A percentile compares a stretch with the other conserved stretches of the same genome.
Conservation (phyloP, 2,113 vertebrate species). For the Myanophis thanlyinensis region DNA sequence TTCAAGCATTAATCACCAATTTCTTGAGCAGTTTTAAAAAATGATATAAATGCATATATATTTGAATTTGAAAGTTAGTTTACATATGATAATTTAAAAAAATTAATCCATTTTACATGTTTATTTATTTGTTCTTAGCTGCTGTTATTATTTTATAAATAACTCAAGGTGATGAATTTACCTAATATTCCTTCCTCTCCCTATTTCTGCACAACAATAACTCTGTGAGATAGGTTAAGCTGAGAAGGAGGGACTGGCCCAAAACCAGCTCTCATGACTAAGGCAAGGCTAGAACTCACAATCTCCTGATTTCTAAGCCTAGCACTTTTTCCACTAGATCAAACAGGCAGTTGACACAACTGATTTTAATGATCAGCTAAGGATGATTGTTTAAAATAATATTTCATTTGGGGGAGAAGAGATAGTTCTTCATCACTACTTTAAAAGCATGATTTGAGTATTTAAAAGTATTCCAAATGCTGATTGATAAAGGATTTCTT, state of each 20-base stretch:
- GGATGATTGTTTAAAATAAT: neutral
- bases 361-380: constrained; percentile 29
- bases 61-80: constrained; percentile 23
- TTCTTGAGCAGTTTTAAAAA: constrained; percentile 26
- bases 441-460: constrained; percentile 23
- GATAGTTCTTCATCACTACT: constrained; percentile 39
- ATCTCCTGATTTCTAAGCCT: neutral
- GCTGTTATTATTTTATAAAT: neutral
- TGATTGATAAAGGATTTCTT: constrained; percentile 31
- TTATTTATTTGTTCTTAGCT: neutral
- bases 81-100: constrained; percentile 40
- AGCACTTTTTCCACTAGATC: neutral
- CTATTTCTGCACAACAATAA: neutral
- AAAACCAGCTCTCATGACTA: neutral
- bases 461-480: constrained; percentile 31
- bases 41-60: neutral
- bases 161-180: neutral
- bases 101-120: constrained; percentile 43
- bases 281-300: neutral
- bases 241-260: neutral
- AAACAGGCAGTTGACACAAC: constrained; percentile 32
- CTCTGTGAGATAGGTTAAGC: neutral
- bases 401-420: constrained; percentile 46
- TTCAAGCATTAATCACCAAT: constrained; percentile 3
- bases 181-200: neutral